phyloP scores from a whole-genome alignment of 2,113 vertebrate species.

The Sigmodon hispidus region DNA sequence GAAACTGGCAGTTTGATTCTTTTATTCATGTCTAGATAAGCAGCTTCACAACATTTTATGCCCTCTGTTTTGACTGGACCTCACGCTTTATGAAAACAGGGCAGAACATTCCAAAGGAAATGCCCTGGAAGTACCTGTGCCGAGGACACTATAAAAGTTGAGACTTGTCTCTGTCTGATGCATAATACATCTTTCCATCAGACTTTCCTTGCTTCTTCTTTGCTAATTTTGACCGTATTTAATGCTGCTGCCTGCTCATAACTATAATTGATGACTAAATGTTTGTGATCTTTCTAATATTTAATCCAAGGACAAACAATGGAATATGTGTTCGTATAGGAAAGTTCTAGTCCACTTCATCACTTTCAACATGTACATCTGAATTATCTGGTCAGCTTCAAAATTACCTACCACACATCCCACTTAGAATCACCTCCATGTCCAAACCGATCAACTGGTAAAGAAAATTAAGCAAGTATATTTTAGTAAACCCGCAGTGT shows the following conservation, averaged over 20 bases:
- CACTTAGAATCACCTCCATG: not conserved
- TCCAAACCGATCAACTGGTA: not conserved
- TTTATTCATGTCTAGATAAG: conserved; percentile 28
- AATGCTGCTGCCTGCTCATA: conserved; percentile 54
- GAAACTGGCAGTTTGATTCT: conserved; percentile 11
- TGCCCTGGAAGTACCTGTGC: conserved; percentile 2
- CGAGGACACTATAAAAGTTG: conserved; percentile 45
- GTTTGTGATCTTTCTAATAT: conserved; percentile 44
- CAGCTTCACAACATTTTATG: conserved; percentile 48
- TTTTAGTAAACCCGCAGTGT: not conserved
- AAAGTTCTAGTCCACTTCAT: conserved; percentile 43
- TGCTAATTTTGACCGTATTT: conserved; percentile 28
- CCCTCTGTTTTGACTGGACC: conserved; percentile 49
- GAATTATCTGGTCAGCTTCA: not conserved
- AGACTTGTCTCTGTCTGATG: conserved; percentile 46
- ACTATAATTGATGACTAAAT: conserved; percentile 26
- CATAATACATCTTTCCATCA: conserved; percentile 5
- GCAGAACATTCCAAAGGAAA: conserved; percentile 32
- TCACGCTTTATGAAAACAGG: conserved; percentile 36
- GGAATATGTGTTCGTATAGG: conserved; percentile 27
- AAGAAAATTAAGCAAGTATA: conserved; percentile 25
- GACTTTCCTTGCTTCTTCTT: conserved; percentile 34
- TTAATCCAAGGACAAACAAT: conserved; percentile 52
- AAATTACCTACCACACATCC: not conserved
- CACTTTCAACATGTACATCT: conserved; percentile 49